Evolutionary conservation across 2,113 vertebrate species (phyloP).

Genomic region (Bubo blakistoni): DNA sequence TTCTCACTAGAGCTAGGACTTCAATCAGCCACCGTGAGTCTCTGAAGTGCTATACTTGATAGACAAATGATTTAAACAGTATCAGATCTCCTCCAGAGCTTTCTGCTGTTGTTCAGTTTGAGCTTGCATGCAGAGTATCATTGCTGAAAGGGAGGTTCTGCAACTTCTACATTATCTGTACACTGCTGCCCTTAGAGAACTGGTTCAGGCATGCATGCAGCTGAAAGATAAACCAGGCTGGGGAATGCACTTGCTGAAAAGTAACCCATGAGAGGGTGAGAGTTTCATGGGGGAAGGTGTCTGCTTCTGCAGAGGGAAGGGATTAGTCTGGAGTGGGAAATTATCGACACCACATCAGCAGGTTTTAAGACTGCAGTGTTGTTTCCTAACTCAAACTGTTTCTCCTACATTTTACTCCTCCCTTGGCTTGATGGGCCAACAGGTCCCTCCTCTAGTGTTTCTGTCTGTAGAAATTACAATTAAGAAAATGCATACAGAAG

Average conservation of each 20-base stretch:
- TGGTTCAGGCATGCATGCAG: not conserved
- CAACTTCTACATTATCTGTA: not conserved
- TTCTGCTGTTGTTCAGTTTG: not conserved
- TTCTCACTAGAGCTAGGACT: not conserved
- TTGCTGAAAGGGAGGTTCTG: not conserved
- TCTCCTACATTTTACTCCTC: not conserved
- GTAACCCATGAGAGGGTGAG: rapidly evolving
- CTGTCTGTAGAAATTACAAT: not conserved
- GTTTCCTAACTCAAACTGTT: not conserved
- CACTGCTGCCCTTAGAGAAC: not conserved
- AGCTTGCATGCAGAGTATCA: not conserved
- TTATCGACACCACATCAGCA: not conserved
- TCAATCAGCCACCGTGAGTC: not conserved
- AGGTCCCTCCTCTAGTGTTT: not conserved
- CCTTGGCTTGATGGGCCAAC: not conserved
- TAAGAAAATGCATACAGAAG: not conserved
- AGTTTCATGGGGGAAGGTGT: not conserved
- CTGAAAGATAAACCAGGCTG: not conserved
- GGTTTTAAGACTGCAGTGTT: not conserved
- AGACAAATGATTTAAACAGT: not conserved
- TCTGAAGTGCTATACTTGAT: not conserved
- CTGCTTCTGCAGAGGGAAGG: not conserved
- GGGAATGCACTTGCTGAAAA: not conserved
- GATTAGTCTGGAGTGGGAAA: not conserved
- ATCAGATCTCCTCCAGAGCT: not conserved